Conservation (phyloP, 1,140 invertebrate genomes). For the Cylas formicarius region DNA sequence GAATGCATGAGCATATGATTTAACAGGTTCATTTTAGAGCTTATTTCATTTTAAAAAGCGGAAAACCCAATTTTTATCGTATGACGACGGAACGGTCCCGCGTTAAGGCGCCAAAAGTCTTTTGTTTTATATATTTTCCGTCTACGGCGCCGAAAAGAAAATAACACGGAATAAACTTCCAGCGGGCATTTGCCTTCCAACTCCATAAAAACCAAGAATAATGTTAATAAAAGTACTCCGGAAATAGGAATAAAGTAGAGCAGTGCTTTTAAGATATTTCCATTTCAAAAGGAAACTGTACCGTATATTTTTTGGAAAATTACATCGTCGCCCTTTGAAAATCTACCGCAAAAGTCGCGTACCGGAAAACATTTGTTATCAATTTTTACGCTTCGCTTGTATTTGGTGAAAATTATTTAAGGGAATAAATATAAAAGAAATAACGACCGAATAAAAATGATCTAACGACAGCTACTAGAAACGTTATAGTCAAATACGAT, state of each 20-base stretch:
- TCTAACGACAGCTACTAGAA: too few relatives aligned
- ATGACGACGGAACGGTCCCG: too few relatives aligned
- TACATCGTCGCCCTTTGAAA: too few relatives aligned
- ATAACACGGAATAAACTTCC: constrained; percentile 15
- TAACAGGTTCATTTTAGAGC: too few relatives aligned
- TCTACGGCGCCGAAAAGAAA: constrained; percentile 14
- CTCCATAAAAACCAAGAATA: constrained; percentile 18
- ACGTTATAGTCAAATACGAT: too few relatives aligned
- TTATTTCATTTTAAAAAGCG: background rate
- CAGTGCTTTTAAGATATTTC: constrained; percentile 18
- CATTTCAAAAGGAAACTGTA: constrained; percentile 16
- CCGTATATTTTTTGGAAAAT: constrained; percentile 10
- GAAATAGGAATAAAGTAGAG: constrained; percentile 16
- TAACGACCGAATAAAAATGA: too few relatives aligned
- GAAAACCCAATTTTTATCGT: background rate
- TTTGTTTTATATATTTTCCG: constrained; percentile 14
- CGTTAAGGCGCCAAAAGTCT: constrained; percentile 15
- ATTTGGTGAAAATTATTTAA: too few relatives aligned
- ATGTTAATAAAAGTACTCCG: constrained; percentile 19
- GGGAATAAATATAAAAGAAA: too few relatives aligned
- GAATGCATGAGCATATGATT: too few relatives aligned
- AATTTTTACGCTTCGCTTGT: too few relatives aligned
- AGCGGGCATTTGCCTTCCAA: constrained; percentile 16
- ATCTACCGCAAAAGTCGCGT: too few relatives aligned
- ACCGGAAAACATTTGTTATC: too few relatives aligned